These are phyloP conservation scores for Masticophis lateralis DNA, from an alignment of 2,797 vertebrate species.

Conservation along the genomic window DNA sequence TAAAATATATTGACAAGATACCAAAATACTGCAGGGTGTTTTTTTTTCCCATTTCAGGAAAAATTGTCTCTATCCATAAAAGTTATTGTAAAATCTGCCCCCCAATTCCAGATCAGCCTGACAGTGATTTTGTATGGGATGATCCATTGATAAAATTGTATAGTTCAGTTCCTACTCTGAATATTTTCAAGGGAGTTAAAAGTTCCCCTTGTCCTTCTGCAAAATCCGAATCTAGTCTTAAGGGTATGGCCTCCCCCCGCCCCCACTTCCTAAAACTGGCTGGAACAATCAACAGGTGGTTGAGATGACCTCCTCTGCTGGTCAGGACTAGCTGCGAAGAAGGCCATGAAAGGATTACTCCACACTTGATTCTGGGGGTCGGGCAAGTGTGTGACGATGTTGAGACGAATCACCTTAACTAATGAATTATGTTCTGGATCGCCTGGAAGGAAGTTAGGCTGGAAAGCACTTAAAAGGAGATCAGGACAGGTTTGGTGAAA, in stretches of 20 bases:
- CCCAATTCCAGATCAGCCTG: not conserved
- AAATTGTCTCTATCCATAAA: no score
- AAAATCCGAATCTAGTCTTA: not conserved
- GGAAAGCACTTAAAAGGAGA: conserved; percentile 68
- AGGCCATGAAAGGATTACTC: conserved; percentile 40
- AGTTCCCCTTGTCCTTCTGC: not conserved
- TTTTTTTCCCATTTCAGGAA: not conserved
- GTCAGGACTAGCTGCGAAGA: conserved; percentile 8
- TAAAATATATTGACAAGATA: not conserved
- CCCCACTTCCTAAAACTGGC: not conserved
- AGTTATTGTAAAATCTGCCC: not conserved
- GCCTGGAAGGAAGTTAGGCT: conserved; percentile 56
- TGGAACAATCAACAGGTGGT: not conserved
- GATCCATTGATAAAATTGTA: not conserved
- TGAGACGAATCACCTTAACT: conserved; percentile 64
- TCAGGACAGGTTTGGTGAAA: conserved; percentile 71
- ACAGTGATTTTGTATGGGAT: not conserved
- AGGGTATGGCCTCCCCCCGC: not conserved
- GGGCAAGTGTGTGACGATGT: conserved; percentile 61
- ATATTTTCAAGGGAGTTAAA: not conserved
- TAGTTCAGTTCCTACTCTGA: not conserved
- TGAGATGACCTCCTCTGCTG: not conserved
- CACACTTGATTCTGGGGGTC: conserved; percentile 62
- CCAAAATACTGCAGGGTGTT: not conserved
- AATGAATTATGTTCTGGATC: conserved; percentile 62